Conservation (phyloP, 2,888 invertebrate genomes). For the Drosophila nr. fundita region DNA sequence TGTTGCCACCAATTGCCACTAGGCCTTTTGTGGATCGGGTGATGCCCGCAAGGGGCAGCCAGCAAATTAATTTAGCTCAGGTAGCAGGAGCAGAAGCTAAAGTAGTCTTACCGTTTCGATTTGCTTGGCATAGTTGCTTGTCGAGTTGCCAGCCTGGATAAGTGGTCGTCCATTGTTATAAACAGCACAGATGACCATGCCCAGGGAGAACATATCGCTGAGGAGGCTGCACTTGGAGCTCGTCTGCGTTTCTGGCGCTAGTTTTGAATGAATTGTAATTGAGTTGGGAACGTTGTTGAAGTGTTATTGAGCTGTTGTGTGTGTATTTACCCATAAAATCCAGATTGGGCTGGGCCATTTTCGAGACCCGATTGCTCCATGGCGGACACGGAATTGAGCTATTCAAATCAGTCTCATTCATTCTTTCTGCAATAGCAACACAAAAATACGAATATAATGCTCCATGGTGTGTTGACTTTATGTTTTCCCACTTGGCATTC, state of each 20-base stretch:
- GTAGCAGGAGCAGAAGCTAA: neutral
- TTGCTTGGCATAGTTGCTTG: constrained; percentile 95
- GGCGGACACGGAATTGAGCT: constrained; percentile 92
- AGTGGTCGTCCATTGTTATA: constrained; percentile 96
- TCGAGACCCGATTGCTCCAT: constrained; percentile 96
- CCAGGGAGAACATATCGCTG: constrained; percentile 98
- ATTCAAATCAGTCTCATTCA: constrained; percentile 89
- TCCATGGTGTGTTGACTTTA: neutral
- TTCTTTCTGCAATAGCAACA: constrained; percentile 87
- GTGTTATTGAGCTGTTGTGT: neutral
- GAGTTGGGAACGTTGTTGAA: constrained; percentile 1
- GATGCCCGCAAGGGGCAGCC: constrained; percentile 8
- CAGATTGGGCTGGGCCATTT: constrained; percentile 96
- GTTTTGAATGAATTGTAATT: constrained; percentile 54
- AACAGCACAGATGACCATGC: constrained; percentile 96
- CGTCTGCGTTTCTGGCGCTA: constrained; percentile 97
- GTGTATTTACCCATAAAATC: constrained; percentile 93
- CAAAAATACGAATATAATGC: constrained; percentile 47
- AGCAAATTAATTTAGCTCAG: constrained; percentile 55
- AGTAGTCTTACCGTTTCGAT: constrained; percentile 91
- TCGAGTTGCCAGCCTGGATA: constrained; percentile 95
- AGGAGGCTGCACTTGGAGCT: constrained; percentile 92
- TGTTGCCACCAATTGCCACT: constrained; percentile 69
- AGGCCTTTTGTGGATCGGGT: constrained; percentile 35
- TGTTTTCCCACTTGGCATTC: constrained; percentile 33